Percentiles rank a stretch among this genome's conserved stretches.
These are phyloP conservation scores for Euleptes europaea DNA, from an alignment of 2,113 vertebrate species.

Conservation along the genomic window DNA sequence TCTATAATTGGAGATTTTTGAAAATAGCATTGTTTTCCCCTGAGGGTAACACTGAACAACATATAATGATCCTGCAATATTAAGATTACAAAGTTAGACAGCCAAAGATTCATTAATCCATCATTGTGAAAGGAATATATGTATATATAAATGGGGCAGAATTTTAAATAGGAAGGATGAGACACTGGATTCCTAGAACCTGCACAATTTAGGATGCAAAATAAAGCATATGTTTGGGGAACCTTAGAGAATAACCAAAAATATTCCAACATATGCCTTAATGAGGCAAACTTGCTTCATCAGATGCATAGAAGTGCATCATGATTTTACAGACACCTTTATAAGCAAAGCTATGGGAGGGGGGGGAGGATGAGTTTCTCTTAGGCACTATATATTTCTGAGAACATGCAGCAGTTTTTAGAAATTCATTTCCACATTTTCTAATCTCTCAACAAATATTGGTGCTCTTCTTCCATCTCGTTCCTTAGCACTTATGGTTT, in stretches of 20 bases:
- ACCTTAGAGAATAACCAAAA: too few species aligned
- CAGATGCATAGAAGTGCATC: not conserved
- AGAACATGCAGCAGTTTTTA: not conserved
- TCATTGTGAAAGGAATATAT: conserved; percentile 18
- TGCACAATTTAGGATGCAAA: too few species aligned
- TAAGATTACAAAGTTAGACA: conserved; percentile 52
- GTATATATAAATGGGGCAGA: not conserved
- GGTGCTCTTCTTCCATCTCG: too few species aligned
- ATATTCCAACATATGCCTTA: too few species aligned
- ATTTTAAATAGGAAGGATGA: not conserved
- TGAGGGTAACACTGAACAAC: conserved; percentile 47
- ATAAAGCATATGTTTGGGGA: too few species aligned
- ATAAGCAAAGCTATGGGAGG: not conserved
- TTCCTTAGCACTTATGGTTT: too few species aligned
- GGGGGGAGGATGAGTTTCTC: too few species aligned
- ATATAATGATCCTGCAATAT: conserved; percentile 47
- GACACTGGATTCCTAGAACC: not conserved
- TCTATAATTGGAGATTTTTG: conserved; percentile 38
- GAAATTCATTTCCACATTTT: not conserved
- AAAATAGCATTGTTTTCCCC: conserved; percentile 36
- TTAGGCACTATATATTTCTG: not conserved
- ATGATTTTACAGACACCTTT: not conserved
- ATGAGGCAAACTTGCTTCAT: too few species aligned
- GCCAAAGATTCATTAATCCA: conserved; percentile 27
- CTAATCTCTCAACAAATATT: too few species aligned